Conservation (phyloP, 2,888 invertebrate species). For the Heteromyza rotundicornis region DNA sequence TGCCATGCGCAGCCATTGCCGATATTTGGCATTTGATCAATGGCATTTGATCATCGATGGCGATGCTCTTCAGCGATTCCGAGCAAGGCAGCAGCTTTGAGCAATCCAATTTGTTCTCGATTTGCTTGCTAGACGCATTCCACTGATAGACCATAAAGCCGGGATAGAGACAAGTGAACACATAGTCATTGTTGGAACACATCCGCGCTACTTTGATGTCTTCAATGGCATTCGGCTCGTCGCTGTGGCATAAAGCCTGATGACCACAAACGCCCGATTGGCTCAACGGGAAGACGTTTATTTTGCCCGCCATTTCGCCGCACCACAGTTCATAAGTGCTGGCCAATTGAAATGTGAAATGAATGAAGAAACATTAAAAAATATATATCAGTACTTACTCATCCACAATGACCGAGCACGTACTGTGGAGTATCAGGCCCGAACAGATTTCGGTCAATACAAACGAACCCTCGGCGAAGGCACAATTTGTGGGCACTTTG, state of each 20-base stretch:
- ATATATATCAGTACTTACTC: constrained; percentile 41
- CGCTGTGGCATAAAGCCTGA: constrained; percentile 71
- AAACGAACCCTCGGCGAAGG: constrained; percentile 76
- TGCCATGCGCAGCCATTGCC: constrained; percentile 69
- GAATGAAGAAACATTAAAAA: background rate
- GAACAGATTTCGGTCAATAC: constrained; percentile 79
- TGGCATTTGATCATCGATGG: constrained; percentile 85
- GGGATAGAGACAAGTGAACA: constrained; percentile 85
- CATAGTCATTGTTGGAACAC: constrained; percentile 69
- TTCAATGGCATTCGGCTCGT: constrained; percentile 55
- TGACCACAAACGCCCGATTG: constrained; percentile 77
- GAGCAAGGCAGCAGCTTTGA: constrained; percentile 91
- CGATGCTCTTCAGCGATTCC: constrained; percentile 88
- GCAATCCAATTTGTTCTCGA: constrained; percentile 84
- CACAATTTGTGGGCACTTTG: constrained; percentile 67
- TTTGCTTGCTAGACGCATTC: constrained; percentile 72
- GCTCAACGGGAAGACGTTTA: constrained; percentile 78
- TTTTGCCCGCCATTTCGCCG: constrained; percentile 80
- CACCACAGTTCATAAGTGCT: constrained; percentile 83
- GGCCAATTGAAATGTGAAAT: constrained; percentile 7
- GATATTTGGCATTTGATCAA: constrained; percentile 74
- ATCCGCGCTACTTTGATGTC: constrained; percentile 72
- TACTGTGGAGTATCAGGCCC: constrained; percentile 72
- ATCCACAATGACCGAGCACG: constrained; percentile 66
- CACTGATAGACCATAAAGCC: constrained; percentile 90